phyloP scores from a whole-genome alignment of 2,888 invertebrate genomes.

The Microplitis deprimator region DNA sequence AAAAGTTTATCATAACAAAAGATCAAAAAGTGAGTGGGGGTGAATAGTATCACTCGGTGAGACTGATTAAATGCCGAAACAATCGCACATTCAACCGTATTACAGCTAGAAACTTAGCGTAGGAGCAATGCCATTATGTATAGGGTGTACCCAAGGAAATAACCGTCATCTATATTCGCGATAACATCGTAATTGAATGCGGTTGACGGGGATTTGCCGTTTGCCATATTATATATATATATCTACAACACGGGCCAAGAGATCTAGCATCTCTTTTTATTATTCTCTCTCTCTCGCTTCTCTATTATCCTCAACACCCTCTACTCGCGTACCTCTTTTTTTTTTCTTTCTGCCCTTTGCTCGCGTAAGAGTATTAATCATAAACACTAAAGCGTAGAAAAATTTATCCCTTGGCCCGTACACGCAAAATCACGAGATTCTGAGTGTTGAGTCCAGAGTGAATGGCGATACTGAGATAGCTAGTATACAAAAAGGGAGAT shows the following conservation, averaged over 20 bases:
- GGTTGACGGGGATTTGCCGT: slow-evolving; percentile 71
- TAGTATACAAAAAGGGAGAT: slow-evolving; percentile 10
- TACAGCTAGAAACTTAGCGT: slow-evolving; percentile 58
- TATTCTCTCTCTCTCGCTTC: too few species aligned
- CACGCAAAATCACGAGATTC: slow-evolving; percentile 19
- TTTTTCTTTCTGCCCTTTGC: slow-evolving; percentile 41
- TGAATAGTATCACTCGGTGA: not conserved
- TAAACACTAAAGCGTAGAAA: slow-evolving; percentile 63
- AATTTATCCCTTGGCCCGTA: slow-evolving; percentile 59
- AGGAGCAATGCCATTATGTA: slow-evolving; percentile 59
- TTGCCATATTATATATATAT: slow-evolving; percentile 44
- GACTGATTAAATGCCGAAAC: slow-evolving; percentile 56
- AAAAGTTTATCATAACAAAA: too few species aligned
- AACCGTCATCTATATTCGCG: slow-evolving; percentile 72
- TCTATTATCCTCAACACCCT: slow-evolving; percentile 12
- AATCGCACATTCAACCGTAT: slow-evolving; percentile 67
- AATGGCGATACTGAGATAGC: slow-evolving; percentile 46
- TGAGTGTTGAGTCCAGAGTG: slow-evolving; percentile 25
- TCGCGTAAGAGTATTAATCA: slow-evolving; percentile 65
- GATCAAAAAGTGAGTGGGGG: too few species aligned
- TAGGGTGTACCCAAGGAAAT: slow-evolving; percentile 72
- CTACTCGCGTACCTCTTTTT: slow-evolving; percentile 22
- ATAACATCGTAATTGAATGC: slow-evolving; percentile 72
- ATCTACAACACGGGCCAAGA: not conserved
- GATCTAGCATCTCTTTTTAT: too few species aligned